Percentiles rank a stretch among this genome's conserved stretches.
Evolutionary conservation across 1,140 invertebrate genomes (phyloP).

Genomic region (Aleiodes sp.): DNA sequence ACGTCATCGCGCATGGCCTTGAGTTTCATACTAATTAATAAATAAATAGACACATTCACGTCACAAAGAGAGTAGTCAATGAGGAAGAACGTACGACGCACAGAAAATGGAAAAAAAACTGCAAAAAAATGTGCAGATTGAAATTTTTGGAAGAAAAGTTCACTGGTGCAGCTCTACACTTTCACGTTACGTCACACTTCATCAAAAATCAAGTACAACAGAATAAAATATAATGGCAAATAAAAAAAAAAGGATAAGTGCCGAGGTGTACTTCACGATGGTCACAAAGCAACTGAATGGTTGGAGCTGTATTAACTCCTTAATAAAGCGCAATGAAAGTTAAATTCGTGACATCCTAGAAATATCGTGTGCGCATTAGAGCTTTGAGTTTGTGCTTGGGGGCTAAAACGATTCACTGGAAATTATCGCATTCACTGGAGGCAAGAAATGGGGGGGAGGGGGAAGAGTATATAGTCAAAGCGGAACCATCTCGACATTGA

Average conservation of each 20-base stretch:
- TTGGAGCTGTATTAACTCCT: background rate
- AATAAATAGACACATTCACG: background rate
- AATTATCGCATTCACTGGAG: background rate
- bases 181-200: background rate
- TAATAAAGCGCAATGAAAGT: constrained; percentile 4
- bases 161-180: background rate
- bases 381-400: background rate
- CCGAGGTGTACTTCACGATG: background rate
- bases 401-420: constrained; percentile 7
- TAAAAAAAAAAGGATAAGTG: background rate
- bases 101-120: background rate
- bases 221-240: background rate
- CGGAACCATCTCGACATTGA: background rate
- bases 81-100: background rate
- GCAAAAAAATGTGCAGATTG: background rate
- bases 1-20: background rate
- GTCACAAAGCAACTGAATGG: background rate
- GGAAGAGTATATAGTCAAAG: no score
- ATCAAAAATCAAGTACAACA: background rate
- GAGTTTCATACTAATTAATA: constrained; percentile 8
- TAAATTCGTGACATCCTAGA: background rate
- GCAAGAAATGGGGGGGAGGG: background rate
- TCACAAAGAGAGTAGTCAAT: background rate
- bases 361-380: background rate
- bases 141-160: no score